Evolutionary conservation across 2,888 invertebrate genomes (phyloP), one percentile per base, ranked within the genome.

Genomic region (Eupithecia vulgata): DNA sequence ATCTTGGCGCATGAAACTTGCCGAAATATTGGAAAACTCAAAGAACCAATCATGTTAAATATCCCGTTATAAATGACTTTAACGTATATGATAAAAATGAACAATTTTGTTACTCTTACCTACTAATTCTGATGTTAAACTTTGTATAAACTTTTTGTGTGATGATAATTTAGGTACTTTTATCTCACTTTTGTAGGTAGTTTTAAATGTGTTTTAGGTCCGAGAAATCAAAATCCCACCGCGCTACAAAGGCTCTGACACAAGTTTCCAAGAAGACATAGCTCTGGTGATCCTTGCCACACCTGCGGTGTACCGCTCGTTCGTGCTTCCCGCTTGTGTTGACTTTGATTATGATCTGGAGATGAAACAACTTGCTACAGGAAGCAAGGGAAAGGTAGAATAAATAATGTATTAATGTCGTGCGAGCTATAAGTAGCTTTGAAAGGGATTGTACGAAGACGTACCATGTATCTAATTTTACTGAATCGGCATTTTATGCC

Each of bases 261-360:
- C 93, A 25, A 92, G 92, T 80, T 94, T 90, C 74, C 94, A 91
- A 45, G 95, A 95, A 0, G 95, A 95, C 80, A 84, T 95, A 45
- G 94, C 94, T 0, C 79, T 95, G 48, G 74, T 95, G 59, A 81
- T 93, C n/a, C 80, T 95, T 15, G 82, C 88, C 30, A 81, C 81
- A 34, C 80, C 89, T 1, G 90, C 90, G 15, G 73, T 81, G 8
- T 86, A 94, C 25, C 87, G 88, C 30, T 79, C 85, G 10, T 82
- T 82, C 71, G 89, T 95, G 1, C 84, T 84, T 59, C 94, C 95
- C 0, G 91, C 89, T 25, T 95, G 95, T 76, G 75, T 94, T 4
- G 89, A 93, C 72, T 79, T 78, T n/a, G 68, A 67, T 37, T 45
- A 45, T 12, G 70, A 48, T 30, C 75, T 78, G 59, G 74, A 70